A percentile compares a stretch with the other conserved stretches of the same genome.
phyloP scores from a whole-genome alignment of 37 sponge, comb jelly and placozoan genomes.

The Mnemiopsis leidyi region DNA sequence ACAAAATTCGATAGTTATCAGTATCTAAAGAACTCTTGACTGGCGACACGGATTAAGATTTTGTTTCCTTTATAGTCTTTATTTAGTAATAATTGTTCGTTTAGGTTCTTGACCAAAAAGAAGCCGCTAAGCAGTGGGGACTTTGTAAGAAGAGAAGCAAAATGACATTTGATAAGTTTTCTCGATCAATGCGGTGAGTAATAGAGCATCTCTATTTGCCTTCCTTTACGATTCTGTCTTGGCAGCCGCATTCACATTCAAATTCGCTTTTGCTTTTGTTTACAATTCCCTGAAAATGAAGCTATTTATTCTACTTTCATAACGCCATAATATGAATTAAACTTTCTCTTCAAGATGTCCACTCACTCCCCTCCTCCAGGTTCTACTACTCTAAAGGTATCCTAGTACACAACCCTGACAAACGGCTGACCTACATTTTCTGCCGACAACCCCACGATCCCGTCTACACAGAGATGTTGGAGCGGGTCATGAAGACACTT shows the following conservation, averaged over 20 bases:
- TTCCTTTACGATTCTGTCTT: neutral
- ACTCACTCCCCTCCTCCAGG: neutral
- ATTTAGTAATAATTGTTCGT: no score
- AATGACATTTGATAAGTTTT: slow-evolving; percentile 63
- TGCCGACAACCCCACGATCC: slow-evolving; percentile 59
- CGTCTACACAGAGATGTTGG: slow-evolving; percentile 64
- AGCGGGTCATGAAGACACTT: slow-evolving; percentile 48
- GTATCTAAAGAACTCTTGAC: no score
- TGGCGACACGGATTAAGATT: no score
- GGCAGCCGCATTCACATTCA: neutral
- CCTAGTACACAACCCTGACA: slow-evolving; percentile 60
- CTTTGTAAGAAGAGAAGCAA: slow-evolving; percentile 30
- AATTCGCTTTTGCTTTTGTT: no score
- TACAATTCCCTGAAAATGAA: no score
- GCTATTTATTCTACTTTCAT: neutral
- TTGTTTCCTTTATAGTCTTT: no score
- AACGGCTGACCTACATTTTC: slow-evolving; percentile 58
- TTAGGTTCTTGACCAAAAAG: slow-evolving; percentile 40
- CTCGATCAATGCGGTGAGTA: slow-evolving; percentile 42
- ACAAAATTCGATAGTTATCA: no score
- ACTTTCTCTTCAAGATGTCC: no score
- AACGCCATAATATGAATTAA: neutral
- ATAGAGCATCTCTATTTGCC: neutral
- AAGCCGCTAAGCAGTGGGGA: slow-evolving; percentile 59
- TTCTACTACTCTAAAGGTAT: slow-evolving; percentile 64